Evolutionary conservation across 2,888 invertebrate genomes (phyloP), one percentile per base, ranked within the genome.

Genomic region (Pimpla rufipes): DNA sequence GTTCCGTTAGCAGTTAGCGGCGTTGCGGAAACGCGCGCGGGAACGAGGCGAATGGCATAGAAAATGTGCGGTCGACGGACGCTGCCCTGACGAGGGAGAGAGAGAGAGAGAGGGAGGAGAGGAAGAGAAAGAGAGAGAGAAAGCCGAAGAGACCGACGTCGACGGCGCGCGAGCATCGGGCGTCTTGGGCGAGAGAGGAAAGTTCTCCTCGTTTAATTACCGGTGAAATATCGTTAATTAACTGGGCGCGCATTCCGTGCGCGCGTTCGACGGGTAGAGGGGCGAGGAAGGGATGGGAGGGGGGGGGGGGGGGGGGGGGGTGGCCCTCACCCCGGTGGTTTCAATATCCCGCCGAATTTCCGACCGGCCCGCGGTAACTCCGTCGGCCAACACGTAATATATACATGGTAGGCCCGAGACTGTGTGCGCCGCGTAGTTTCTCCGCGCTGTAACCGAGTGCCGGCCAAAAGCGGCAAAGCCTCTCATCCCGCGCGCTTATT

Each of bases 171-270:
- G 75, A 79, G 50, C 74, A 78, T 74, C 66, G 87, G 86, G 87
- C 88, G 88, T 89, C 89, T 90, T 89, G 85, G 88, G 45, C 70
- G 66, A 79, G 80, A 81, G 83, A 83, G 78, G 82, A 87, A 90
- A 90, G 90, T 91, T 90, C 88, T 87, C 87, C 87, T 87, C 88
- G 93, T 90, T 92, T 92, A 93, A 93, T 93, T 92, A 92, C 92
- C 91, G 88, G 90, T 91, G 89, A 91, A 92, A 93, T 92, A 93
- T 92, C 93, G 92, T 92, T 92, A 93, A 92, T 93, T 93, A 93
- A 90, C 88, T 87, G 86, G 88, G 88, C 83, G 85, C 75, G 70
- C 74, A 70, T 70, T 74, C 79, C 75, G 47, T 29, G 29, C 57
- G 13, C 57, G 62, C 62, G 55, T 81, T 84, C 76, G 64, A 66